Conservation (phyloP, 1,140 invertebrate genomes). For the Halyomorpha halys region DNA sequence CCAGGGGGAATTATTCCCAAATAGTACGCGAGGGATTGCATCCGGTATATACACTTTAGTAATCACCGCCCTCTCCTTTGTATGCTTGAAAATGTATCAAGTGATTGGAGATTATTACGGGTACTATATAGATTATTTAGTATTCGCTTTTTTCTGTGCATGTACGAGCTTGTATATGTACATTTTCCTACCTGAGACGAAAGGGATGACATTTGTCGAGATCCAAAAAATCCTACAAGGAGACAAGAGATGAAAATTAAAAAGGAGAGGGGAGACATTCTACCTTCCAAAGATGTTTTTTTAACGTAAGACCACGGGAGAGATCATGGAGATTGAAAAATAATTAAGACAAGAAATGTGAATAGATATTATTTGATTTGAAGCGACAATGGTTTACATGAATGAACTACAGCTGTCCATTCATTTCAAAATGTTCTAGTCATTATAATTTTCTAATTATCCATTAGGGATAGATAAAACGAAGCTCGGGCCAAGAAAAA, state of each 20-base stretch:
- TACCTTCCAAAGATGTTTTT: too few relatives aligned
- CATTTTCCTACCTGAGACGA: slow-evolving; percentile 66
- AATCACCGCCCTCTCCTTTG: slow-evolving; percentile 36
- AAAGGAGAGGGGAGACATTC: too few relatives aligned
- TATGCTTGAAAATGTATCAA: slow-evolving; percentile 66
- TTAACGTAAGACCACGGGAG: too few relatives aligned
- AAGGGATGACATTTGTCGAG: slow-evolving; percentile 63
- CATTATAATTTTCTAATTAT: too few relatives aligned
- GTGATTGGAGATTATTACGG: slow-evolving; percentile 48
- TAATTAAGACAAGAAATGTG: too few relatives aligned
- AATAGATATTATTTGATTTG: too few relatives aligned
- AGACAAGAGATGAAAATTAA: not conserved
- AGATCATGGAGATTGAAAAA: too few relatives aligned
- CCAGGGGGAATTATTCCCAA: slow-evolving; percentile 29
- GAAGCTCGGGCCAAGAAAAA: too few relatives aligned
- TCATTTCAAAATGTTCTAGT: too few relatives aligned
- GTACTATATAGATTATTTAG: slow-evolving; percentile 61
- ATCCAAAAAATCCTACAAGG: slow-evolving; percentile 45
- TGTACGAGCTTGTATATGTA: slow-evolving; percentile 46
- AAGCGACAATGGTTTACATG: too few relatives aligned
- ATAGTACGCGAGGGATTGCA: slow-evolving; percentile 27
- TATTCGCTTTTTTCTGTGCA: slow-evolving; percentile 61
- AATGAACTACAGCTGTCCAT: too few relatives aligned
- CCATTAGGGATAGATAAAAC: too few relatives aligned
- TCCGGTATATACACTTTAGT: slow-evolving; percentile 25